A percentile compares a stretch with the other conserved stretches of the same genome.
Conservation (phyloP, 2,113 vertebrate species). For the Anoura caudifer region DNA sequence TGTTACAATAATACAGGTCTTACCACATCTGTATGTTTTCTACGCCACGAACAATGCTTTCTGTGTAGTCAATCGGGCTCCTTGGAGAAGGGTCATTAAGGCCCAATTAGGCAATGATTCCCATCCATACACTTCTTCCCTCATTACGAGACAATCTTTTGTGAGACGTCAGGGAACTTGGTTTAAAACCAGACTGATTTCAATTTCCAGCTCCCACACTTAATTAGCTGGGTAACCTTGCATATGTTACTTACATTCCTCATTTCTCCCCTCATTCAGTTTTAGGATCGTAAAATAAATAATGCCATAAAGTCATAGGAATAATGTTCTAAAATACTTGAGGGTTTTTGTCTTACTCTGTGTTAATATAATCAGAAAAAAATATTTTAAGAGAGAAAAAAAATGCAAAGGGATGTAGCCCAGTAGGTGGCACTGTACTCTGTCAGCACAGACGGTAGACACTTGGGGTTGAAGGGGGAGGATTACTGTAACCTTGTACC, state of each 20-base stretch:
- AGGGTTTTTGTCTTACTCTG: rapidly evolving
- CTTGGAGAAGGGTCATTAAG: background rate
- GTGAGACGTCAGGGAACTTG: rapidly evolving
- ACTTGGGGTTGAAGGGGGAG: background rate
- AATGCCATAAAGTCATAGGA: too few relatives aligned
- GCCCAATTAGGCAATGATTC: background rate
- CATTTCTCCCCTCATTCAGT: rapidly evolving
- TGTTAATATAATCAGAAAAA: too few relatives aligned
- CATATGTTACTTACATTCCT: rapidly evolving
- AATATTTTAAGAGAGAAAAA: background rate
- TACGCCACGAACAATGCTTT: too few relatives aligned
- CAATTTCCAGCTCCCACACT: rapidly evolving
- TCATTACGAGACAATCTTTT: rapidly evolving
- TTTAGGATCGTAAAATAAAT: background rate
- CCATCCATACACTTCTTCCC: too few relatives aligned
- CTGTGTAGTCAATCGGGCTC: too few relatives aligned
- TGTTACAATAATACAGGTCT: too few relatives aligned
- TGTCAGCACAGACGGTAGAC: rapidly evolving
- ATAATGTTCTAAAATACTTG: background rate
- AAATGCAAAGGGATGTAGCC: rapidly evolving
- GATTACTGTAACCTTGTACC: too few relatives aligned
- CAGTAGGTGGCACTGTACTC: background rate
- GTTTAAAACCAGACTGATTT: background rate
- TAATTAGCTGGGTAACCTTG: too few relatives aligned
- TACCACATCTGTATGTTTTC: background rate